Evolutionary conservation across 2,888 invertebrate genomes (phyloP).

Genomic region (Yponomeuta evonymella): DNA sequence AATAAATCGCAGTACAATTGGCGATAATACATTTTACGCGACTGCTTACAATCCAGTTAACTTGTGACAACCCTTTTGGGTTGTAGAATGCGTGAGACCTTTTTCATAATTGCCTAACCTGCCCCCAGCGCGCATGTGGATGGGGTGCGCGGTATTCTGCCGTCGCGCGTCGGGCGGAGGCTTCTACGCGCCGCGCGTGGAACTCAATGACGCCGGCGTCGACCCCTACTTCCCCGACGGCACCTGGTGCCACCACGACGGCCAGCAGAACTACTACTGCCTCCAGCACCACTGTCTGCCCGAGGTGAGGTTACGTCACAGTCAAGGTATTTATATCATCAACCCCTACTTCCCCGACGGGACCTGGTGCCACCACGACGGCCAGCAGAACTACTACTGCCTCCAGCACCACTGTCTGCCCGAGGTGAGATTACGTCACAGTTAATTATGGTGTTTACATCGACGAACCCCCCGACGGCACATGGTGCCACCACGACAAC

Average conservation of each 20-base stretch:
- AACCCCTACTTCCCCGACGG: constrained; percentile 77
- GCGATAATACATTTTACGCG: too few species aligned
- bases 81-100: too few species aligned
- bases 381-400: constrained; percentile 80
- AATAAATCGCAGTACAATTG: too few species aligned
- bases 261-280: constrained; percentile 80
- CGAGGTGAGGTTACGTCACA: constrained; percentile 61
- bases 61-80: too few species aligned
- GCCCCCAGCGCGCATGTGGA: constrained; percentile 80
- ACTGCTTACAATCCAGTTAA: too few species aligned
- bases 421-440: constrained; percentile 83
- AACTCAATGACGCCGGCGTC: constrained; percentile 83
- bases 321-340: neutral
- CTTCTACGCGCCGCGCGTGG: constrained; percentile 85
- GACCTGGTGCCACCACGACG: constrained; percentile 85
- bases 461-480: too few species aligned
- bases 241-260: constrained; percentile 85
- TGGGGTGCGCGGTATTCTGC: constrained; percentile 88
- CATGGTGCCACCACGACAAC: too few species aligned
- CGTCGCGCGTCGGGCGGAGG: constrained; percentile 78
- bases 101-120: neutral
- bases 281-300: constrained; percentile 85
- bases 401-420: constrained; percentile 85
- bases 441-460: constrained; percentile 30
- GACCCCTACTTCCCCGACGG: constrained; percentile 88